These are phyloP conservation scores for Otocyon megalotis DNA, from an alignment of 2,113 vertebrate species.

Conservation along the genomic window DNA sequence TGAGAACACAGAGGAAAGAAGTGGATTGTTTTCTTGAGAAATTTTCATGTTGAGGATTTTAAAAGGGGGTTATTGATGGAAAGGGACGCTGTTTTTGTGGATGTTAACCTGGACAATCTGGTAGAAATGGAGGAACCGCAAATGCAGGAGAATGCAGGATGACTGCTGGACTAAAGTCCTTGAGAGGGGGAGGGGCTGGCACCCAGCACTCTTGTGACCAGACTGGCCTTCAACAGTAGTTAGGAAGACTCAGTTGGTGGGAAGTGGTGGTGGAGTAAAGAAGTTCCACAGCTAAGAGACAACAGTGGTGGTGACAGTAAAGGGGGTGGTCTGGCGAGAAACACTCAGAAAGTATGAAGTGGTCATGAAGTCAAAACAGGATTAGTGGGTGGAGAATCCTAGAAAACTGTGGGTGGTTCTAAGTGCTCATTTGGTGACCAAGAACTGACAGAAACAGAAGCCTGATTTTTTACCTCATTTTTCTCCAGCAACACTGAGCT, in stretches of 20 bases:
- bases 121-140: not conserved
- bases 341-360: not conserved
- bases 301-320: too few relatives aligned
- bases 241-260: not conserved
- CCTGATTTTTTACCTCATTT: not conserved
- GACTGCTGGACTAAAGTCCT: not conserved
- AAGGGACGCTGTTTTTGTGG: not conserved
- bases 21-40: not conserved
- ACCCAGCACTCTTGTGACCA: not conserved
- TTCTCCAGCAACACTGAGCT: not conserved
- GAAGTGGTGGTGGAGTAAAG: not conserved
- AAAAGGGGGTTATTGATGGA: not conserved
- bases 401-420: not conserved
- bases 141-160: not conserved
- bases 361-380: not conserved
- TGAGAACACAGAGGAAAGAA: not conserved
- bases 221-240: not conserved
- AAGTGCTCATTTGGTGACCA: not conserved
- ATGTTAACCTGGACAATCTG: fast-evolving
- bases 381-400: too few relatives aligned
- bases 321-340: not conserved
- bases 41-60: not conserved
- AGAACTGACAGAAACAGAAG: not conserved
- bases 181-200: not conserved
- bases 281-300: not conserved